Conservation (phyloP, 2,113 vertebrate species). For the Syrmaticus mikado region DNA sequence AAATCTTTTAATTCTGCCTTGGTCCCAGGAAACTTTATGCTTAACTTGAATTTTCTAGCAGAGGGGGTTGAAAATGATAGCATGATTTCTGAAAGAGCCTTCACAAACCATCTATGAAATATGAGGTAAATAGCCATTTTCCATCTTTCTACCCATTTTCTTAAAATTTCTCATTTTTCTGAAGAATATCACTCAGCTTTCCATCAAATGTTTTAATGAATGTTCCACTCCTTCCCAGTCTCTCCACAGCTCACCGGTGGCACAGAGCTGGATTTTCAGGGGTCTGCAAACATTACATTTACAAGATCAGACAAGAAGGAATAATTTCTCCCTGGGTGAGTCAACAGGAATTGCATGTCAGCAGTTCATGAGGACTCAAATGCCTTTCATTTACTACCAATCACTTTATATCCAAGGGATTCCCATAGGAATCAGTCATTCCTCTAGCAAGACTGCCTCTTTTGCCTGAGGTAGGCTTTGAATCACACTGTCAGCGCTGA, state of each 20-base stretch:
- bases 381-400: neutral
- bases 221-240: neutral
- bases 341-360: neutral
- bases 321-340: neutral
- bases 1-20: neutral
- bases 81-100: neutral
- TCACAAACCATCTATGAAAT: neutral
- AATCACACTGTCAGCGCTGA: neutral
- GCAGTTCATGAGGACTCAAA: neutral
- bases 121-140: neutral
- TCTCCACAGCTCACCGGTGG: neutral
- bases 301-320: neutral
- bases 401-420: neutral
- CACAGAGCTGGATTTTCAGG: neutral
- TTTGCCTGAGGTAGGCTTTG: constrained; percentile 11
- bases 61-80: neutral
- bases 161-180: neutral
- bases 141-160: neutral
- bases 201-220: neutral
- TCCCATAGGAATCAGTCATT: neutral
- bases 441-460: constrained; percentile 1
- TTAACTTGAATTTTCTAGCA: neutral
- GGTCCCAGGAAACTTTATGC: neutral
- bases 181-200: neutral
- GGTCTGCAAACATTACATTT: neutral